Evolutionary conservation across 2,888 invertebrate genomes (phyloP).

Genomic region (Melieria crassipennis): DNA sequence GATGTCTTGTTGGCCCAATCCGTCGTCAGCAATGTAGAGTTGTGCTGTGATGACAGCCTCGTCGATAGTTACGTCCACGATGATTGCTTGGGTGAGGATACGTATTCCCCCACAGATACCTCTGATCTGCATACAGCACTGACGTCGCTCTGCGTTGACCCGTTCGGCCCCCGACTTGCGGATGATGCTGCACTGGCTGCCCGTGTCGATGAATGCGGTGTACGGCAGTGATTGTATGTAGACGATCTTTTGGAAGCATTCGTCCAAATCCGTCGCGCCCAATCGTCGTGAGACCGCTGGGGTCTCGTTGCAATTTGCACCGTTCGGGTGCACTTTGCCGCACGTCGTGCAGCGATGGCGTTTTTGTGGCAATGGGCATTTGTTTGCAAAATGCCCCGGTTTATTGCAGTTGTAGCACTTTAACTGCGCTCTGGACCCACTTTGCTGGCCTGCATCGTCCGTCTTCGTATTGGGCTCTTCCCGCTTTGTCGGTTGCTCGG

Average conservation of each 20-base stretch:
- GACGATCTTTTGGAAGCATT: not conserved
- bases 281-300: not conserved
- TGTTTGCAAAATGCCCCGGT: slow-evolving; percentile 2
- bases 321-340: not conserved
- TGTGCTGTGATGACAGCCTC: too few relatives aligned
- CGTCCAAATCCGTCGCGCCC: not conserved
- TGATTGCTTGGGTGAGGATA: too few relatives aligned
- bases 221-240: not conserved
- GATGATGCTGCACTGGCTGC: slow-evolving; percentile 25
- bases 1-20: slow-evolving; percentile 25
- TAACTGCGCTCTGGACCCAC: too few relatives aligned
- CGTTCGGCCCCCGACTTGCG: slow-evolving; percentile 26
- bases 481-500: not conserved
- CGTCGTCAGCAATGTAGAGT: slow-evolving; percentile 33
- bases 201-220: slow-evolving; percentile 31
- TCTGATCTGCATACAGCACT: too few relatives aligned
- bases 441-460: too few relatives aligned
- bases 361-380: not conserved
- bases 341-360: slow-evolving; percentile 1
- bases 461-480: not conserved
- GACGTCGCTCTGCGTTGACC: not conserved
- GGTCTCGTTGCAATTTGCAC: slow-evolving; percentile 1
- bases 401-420: not conserved
- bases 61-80: too few relatives aligned
- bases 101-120: too few relatives aligned